Evolutionary conservation across 2,888 invertebrate species (phyloP), one percentile per base, ranked within the genome.

Genomic region (Orthosia gracilis): DNA sequence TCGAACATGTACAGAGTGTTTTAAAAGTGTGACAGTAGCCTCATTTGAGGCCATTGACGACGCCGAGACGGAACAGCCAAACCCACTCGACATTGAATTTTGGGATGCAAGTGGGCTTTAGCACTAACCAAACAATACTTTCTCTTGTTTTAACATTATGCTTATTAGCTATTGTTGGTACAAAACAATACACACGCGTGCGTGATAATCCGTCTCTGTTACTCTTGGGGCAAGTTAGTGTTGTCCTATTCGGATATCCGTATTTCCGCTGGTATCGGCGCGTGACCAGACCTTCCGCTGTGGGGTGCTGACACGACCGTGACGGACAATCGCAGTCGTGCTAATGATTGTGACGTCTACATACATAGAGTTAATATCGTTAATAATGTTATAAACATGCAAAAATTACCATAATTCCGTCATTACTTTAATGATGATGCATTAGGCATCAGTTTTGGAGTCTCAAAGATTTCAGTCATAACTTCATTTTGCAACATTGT

Each of bases 231-330:
- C 58, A 55, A 57, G 62, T 66, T 65, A 18, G 64, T 63, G 83
- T 80, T 80, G 87, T 82, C 83, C 84, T 82, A 57, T 92, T 87
- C 94, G 94, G 93, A 95, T 92, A 94, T 95, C 95, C 96, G 94
- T 91, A 93, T 89, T 94, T 95, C 95, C 95, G 93, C 84, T 90
- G 88, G 83, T 87, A 91, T 75, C 91, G 91, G 88, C 89, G 94
- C 96, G 94, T 95, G 96, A 95, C 96, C 92, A 89, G 82, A 84
- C 90, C 92, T 94, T 95, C 96, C 95, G 95, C 90, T 88, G 87
- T 89, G 92, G 92, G 92, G 87, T 87, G 91, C 89, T 89, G 91
- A 89, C 90, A 90, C 87, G 89, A 88, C 91, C 93, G 91, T 93
- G 91, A 92, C 92, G 90, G 73, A 80, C 80, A 62, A 79, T 72